Evolutionary conservation across 1,140 invertebrate genomes (phyloP).

Genomic region (Bombus balteatus): DNA sequence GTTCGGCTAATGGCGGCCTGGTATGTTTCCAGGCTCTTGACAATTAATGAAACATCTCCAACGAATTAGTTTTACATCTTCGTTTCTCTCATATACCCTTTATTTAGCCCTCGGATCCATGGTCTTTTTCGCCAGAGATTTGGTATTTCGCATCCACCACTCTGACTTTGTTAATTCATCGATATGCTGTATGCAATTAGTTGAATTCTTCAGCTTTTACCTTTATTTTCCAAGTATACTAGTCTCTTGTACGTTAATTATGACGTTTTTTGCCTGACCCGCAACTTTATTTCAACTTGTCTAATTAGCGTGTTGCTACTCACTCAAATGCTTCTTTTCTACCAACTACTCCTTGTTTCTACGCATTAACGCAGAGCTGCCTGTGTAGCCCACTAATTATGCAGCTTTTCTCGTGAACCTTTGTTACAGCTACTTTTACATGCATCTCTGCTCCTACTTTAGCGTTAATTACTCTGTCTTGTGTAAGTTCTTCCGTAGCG

Average conservation of each 20-base stretch:
- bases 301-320: conserved; percentile 22
- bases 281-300: conserved; percentile 17
- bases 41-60: not conserved
- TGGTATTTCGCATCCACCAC: not conserved
- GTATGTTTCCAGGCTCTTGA: not conserved
- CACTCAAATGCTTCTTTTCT: not conserved
- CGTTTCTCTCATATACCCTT: not conserved
- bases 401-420: not conserved
- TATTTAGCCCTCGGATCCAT: not conserved
- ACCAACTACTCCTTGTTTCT: not conserved
- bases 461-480: conserved; percentile 11
- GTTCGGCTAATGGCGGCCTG: not conserved
- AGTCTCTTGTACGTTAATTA: not conserved
- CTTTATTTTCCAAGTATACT: not conserved
- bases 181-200: not conserved
- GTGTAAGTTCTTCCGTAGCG: not conserved
- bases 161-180: not conserved
- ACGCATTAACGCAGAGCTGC: not conserved
- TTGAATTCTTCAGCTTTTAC: not conserved
- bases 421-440: not conserved
- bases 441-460: not conserved
- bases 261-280: not conserved
- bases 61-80: not conserved
- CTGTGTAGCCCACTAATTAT: not conserved
- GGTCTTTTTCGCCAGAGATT: not conserved